Base-by-base conservation (phyloP, 53 echinoderm and acorn worm genomes). In the Echinarachnius parma region DNA sequence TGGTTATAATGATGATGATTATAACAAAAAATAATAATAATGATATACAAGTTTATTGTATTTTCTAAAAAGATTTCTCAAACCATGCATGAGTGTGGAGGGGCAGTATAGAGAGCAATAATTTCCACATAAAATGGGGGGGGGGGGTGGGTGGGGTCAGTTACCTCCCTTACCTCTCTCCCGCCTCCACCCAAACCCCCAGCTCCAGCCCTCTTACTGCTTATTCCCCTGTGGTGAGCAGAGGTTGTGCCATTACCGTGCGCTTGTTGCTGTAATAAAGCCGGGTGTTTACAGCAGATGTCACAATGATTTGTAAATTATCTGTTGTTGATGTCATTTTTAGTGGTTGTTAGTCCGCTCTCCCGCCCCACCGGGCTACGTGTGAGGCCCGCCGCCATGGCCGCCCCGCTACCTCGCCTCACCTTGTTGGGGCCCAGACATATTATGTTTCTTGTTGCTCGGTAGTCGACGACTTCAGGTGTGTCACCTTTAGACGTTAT, bases 261-360 rank as follows among this genome's bases (percentile, higher is more conserved):
- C 44, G 74, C 55, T 72, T 72, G 74, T 72, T 72, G 74, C 74
- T 57, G 74, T 72, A 72, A 72, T 72, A 72, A 72, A 72, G 74
- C 55, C 74, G 37, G 39, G 4, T 72, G 74, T 72, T 72, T 72
- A 72, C 74, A 34, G 44, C 74, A 57, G 56, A 26, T 72, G 74
- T 72, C 74, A 72, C 55, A 72, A 72, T 72, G 74, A 72, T 72
- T 72, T 72, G 74, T 72, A 72, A 72, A 72, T 72, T 72, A 72
- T 72, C 55, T 72, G 74, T 72, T 72, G 74, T 72, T 72, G 74
- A 72, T 72, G 58, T 55, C 74, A 37, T 72, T 72, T 72, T 72
- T 72, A 72, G 74, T 72, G 74, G 74, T 37, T 72, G 36, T 72
- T 57, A 72, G 74, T 37, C 74, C 74, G 9, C 15, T 35, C 28